These are phyloP conservation scores for Ephestia elutella DNA, from an alignment of 1,140 invertebrate species.

Conservation along the genomic window DNA sequence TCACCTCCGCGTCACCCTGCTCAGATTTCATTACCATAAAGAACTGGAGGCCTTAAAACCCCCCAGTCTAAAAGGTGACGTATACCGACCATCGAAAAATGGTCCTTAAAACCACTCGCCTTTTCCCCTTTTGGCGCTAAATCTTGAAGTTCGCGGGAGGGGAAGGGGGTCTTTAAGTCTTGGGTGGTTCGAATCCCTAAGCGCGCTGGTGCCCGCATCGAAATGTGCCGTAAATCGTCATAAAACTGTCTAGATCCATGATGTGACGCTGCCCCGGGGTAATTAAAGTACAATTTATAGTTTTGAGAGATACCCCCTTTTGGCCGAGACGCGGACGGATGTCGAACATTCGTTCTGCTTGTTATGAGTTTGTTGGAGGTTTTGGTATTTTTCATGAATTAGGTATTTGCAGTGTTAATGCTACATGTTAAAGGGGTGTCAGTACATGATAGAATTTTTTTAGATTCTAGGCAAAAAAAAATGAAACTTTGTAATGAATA, in stretches of 20 bases:
- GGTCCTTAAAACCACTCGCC: slow-evolving; percentile 23
- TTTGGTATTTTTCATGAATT: background rate
- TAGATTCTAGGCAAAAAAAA: too few relatives aligned
- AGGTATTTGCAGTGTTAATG: background rate
- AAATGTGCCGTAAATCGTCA: slow-evolving; percentile 81
- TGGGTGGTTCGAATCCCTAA: slow-evolving; percentile 57
- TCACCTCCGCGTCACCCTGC: slow-evolving; percentile 71
- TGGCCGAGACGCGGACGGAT: slow-evolving; percentile 42
- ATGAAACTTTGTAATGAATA: too few relatives aligned
- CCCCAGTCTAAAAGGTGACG: slow-evolving; percentile 70
- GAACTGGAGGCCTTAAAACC: slow-evolving; percentile 72
- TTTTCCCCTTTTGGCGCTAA: slow-evolving; percentile 15
- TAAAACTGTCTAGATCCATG: slow-evolving; percentile 81
- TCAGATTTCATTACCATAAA: slow-evolving; percentile 75
- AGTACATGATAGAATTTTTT: too few relatives aligned
- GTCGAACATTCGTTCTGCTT: slow-evolving; percentile 17
- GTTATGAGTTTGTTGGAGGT: background rate
- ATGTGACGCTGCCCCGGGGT: slow-evolving; percentile 79
- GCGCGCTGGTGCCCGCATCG: slow-evolving; percentile 71
- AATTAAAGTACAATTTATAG: slow-evolving; percentile 82
- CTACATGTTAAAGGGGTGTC: too few relatives aligned
- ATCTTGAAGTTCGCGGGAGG: slow-evolving; percentile 10
- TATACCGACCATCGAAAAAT: slow-evolving; percentile 39
- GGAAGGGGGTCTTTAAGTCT: slow-evolving; percentile 33
- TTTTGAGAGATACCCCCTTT: slow-evolving; percentile 61